A percentile compares a stretch with the other conserved stretches of the same genome.
These are phyloP conservation scores for Fabriciana adippe DNA, from an alignment of 2,888 invertebrate species.

Conservation along the genomic window DNA sequence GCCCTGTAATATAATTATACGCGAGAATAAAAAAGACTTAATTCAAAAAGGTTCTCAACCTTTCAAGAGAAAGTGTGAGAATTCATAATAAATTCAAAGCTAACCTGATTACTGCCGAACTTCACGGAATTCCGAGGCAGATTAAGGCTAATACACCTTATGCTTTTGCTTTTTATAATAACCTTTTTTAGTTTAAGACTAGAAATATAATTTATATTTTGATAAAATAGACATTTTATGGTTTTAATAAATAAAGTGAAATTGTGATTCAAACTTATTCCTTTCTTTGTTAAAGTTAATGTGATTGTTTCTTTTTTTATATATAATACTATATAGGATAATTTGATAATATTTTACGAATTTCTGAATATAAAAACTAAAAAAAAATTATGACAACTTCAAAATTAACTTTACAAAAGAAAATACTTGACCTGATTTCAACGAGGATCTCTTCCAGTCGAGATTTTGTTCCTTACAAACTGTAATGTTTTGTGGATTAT, in stretches of 20 bases:
- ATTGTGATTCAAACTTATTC: too few relatives aligned
- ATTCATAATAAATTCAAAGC: conserved; percentile 16
- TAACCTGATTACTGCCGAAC: conserved; percentile 11
- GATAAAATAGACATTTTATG: not conserved
- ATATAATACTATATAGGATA: too few relatives aligned
- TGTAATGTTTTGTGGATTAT: conserved; percentile 21
- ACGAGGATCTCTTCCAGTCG: conserved; percentile 18
- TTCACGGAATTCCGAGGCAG: not conserved
- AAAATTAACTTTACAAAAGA: conserved; percentile 13
- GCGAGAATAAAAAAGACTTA: not conserved
- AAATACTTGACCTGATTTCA: conserved; percentile 13
- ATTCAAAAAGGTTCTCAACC: conserved; percentile 5
- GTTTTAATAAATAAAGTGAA: too few relatives aligned
- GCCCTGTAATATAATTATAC: not conserved
- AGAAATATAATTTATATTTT: not conserved
- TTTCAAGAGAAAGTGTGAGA: conserved; percentile 13
- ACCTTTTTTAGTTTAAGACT: not conserved
- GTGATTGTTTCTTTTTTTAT: too few relatives aligned
- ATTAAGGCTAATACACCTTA: conserved; percentile 1
- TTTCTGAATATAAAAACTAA: too few relatives aligned
- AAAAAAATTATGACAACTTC: conserved; percentile 9
- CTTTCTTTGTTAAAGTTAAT: too few relatives aligned
- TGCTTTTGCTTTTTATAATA: not conserved
- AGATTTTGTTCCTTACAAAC: conserved; percentile 19
- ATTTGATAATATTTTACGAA: too few relatives aligned